Evolutionary conservation across 2,888 invertebrate genomes (phyloP).

Genomic region (Odontocerum albicorne): DNA sequence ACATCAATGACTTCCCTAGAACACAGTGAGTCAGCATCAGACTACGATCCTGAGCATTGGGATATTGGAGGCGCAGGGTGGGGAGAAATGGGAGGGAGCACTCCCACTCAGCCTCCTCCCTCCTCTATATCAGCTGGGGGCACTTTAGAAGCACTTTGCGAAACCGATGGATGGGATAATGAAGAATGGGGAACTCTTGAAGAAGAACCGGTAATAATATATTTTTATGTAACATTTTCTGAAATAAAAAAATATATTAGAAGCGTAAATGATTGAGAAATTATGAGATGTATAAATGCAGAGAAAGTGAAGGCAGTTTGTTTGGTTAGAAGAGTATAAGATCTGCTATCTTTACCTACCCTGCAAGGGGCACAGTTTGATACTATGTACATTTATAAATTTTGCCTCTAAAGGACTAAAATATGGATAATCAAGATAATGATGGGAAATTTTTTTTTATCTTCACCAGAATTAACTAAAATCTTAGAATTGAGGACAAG

Average conservation of each 20-base stretch:
- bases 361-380: no score
- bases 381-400: no score
- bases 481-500: no score
- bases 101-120: conserved; percentile 51
- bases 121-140: conserved; percentile 54
- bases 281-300: no score
- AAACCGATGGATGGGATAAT: conserved; percentile 77
- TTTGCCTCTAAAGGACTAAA: no score
- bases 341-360: no score
- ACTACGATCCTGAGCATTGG: conserved; percentile 87
- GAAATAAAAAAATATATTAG: background rate
- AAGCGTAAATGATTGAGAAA: background rate
- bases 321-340: no score
- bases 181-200: conserved; percentile 87
- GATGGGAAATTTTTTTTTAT: no score
- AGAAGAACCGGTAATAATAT: conserved; percentile 69
- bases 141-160: conserved; percentile 59
- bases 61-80: conserved; percentile 87
- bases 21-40: conserved; percentile 81
- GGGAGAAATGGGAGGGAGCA: conserved; percentile 65
- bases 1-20: conserved; percentile 88
- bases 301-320: no score
- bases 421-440: no score
- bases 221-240: background rate
- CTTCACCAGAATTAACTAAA: no score